phyloP scores from a whole-genome alignment of 2,888 invertebrate species.

The Ectropis crepuscularia region DNA sequence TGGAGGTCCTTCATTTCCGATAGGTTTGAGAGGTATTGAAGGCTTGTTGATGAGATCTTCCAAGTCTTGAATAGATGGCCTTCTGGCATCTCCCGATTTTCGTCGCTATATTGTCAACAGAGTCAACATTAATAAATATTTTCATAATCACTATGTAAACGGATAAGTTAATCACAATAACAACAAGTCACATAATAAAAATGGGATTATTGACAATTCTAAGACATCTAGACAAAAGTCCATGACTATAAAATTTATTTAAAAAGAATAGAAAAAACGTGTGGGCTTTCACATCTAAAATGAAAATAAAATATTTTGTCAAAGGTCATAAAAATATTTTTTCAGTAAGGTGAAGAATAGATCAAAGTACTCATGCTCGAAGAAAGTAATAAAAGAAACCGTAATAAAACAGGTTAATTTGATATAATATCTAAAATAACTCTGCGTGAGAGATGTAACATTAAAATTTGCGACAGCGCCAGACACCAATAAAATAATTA shows the following conservation, averaged over 20 bases:
- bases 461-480: slow-evolving; percentile 22
- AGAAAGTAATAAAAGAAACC: slow-evolving; percentile 19
- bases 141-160: slow-evolving; percentile 2
- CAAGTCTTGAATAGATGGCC: slow-evolving; percentile 95
- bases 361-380: slow-evolving; percentile 25
- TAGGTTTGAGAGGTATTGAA: slow-evolving; percentile 93
- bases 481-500: slow-evolving; percentile 45
- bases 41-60: slow-evolving; percentile 96
- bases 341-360: slow-evolving; percentile 19
- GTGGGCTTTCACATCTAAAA: slow-evolving; percentile 11
- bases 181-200: slow-evolving; percentile 20
- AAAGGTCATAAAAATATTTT: slow-evolving; percentile 44
- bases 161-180: slow-evolving; percentile 64
- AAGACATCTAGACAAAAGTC: not conserved
- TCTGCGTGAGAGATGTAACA: slow-evolving; percentile 7
- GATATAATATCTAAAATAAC: slow-evolving; percentile 16
- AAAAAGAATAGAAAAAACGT: not conserved
- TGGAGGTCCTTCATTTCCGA: slow-evolving; percentile 93
- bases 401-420: slow-evolving; percentile 11
- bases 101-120: slow-evolving; percentile 85
- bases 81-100: slow-evolving; percentile 95
- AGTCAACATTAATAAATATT: slow-evolving; percentile 43
- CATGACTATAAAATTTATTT: not conserved
- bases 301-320: slow-evolving; percentile 22
- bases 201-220: slow-evolving; percentile 9